Evolutionary conservation across 2,797 vertebrate genomes (phyloP).

Genomic region (Epinephelus malabaricus): DNA sequence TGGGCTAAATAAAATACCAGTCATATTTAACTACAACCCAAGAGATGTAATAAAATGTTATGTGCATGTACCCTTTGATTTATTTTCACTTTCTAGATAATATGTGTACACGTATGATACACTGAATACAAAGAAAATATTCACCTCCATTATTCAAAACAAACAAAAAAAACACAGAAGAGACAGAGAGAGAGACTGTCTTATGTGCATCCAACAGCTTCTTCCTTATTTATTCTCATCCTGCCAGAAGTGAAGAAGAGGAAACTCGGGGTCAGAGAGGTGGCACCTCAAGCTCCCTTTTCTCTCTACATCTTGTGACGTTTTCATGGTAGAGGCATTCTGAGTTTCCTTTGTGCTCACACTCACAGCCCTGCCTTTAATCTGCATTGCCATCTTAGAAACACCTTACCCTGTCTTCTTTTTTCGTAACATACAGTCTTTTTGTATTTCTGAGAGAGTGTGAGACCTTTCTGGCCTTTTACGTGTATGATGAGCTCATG

Average conservation of each 20-base stretch:
- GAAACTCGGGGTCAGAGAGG: not conserved
- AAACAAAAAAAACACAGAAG: not conserved
- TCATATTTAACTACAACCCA: not conserved
- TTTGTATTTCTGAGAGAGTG: not conserved
- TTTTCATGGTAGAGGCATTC: conserved; percentile 3
- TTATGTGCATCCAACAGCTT: conserved; percentile 8
- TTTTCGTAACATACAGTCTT: no score
- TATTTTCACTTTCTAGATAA: not conserved
- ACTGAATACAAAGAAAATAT: not conserved
- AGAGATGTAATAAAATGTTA: not conserved
- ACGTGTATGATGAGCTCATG: not conserved
- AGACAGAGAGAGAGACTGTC: not conserved
- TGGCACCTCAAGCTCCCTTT: conserved; percentile 16
- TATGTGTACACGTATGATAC: not conserved
- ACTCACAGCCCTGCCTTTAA: conserved; percentile 6
- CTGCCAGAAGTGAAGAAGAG: conserved; percentile 9
- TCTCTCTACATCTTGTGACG: conserved; percentile 1
- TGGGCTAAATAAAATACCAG: no score
- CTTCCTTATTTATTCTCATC: conserved; percentile 2
- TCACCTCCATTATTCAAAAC: not conserved
- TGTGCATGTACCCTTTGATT: not conserved
- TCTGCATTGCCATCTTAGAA: not conserved
- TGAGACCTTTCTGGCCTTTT: not conserved
- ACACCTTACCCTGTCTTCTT: no score
- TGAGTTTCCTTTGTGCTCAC: conserved; percentile 4